These are phyloP conservation scores for Chromoteleia sp. DNA, from an alignment of 2,888 invertebrate species.

Conservation along the genomic window DNA sequence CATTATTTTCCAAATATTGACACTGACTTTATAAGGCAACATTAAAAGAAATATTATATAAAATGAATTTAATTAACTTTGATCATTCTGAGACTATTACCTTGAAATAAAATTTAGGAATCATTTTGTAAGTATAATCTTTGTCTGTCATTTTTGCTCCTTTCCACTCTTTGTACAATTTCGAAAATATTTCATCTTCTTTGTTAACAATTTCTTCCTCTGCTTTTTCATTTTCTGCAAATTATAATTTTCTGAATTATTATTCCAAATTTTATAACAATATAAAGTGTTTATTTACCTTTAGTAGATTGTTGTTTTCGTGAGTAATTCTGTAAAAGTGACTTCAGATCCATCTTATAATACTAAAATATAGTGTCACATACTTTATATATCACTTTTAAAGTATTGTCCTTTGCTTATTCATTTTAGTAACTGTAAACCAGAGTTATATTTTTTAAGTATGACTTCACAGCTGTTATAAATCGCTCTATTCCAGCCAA, in stretches of 20 bases:
- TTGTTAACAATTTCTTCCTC: constrained; percentile 46
- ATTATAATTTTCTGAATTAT: not conserved
- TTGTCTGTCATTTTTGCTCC: constrained; percentile 85
- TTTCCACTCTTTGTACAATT: constrained; percentile 85
- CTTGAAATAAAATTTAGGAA: constrained; percentile 91
- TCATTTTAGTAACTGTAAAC: too few relatives aligned
- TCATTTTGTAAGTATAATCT: constrained; percentile 86
- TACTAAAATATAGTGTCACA: not conserved
- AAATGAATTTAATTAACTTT: too few relatives aligned
- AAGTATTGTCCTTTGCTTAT: too few relatives aligned
- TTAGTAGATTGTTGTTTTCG: not conserved
- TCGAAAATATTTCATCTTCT: constrained; percentile 87
- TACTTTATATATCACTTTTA: not conserved
- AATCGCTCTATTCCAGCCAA: too few relatives aligned
- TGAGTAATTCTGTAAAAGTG: constrained; percentile 30
- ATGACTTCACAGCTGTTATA: too few relatives aligned
- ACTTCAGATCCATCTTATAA: constrained; percentile 33
- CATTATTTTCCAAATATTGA: too few relatives aligned
- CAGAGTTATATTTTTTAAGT: too few relatives aligned
- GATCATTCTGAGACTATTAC: too few relatives aligned
- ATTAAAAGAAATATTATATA: too few relatives aligned
- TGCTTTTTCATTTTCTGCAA: constrained; percentile 26
- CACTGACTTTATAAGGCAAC: too few relatives aligned
- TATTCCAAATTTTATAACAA: not conserved
- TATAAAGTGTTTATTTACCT: constrained; percentile 24